These are phyloP conservation scores for Asobara japonica DNA, from an alignment of 1,140 invertebrate genomes.

Conservation along the genomic window DNA sequence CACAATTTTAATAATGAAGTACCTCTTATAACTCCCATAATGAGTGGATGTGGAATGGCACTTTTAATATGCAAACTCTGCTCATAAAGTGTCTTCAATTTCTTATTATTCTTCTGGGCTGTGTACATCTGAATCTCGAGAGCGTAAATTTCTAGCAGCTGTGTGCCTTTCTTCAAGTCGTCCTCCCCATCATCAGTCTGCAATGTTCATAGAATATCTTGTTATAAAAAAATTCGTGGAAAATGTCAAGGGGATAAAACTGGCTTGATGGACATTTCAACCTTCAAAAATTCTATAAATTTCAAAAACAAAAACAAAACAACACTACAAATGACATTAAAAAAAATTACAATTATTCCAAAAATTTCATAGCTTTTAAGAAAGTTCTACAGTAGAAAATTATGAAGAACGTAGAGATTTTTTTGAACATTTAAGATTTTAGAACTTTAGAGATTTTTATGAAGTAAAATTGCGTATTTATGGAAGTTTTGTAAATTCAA, in stretches of 20 bases:
- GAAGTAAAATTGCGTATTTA: too few relatives aligned
- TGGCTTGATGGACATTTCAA: too few relatives aligned
- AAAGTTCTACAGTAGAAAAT: conserved; percentile 10
- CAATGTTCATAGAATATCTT: conserved; percentile 46
- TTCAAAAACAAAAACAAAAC: too few relatives aligned
- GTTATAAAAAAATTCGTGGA: background rate
- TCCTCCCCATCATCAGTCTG: conserved; percentile 99
- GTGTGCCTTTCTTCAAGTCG: conserved; percentile 98
- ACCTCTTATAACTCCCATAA: conserved; percentile 99
- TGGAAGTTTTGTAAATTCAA: background rate
- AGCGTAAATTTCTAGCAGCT: conserved; percentile 98
- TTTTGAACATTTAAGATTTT: too few relatives aligned
- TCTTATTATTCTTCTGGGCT: conserved; percentile 99
- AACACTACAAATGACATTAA: too few relatives aligned
- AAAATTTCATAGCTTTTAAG: too few relatives aligned
- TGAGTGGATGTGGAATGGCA: conserved; percentile 98
- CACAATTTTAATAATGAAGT: conserved; percentile 41
- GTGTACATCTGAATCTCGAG: conserved; percentile 99
- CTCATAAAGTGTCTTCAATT: conserved; percentile 97
- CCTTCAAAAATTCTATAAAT: too few relatives aligned
- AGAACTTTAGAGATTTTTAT: too few relatives aligned
- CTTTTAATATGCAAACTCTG: conserved; percentile 99
- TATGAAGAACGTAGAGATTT: too few relatives aligned
- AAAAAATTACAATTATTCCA: too few relatives aligned
- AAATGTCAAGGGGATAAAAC: background rate